Conservation (phyloP, 2,888 invertebrate species). For the Terebella lapidaria region DNA sequence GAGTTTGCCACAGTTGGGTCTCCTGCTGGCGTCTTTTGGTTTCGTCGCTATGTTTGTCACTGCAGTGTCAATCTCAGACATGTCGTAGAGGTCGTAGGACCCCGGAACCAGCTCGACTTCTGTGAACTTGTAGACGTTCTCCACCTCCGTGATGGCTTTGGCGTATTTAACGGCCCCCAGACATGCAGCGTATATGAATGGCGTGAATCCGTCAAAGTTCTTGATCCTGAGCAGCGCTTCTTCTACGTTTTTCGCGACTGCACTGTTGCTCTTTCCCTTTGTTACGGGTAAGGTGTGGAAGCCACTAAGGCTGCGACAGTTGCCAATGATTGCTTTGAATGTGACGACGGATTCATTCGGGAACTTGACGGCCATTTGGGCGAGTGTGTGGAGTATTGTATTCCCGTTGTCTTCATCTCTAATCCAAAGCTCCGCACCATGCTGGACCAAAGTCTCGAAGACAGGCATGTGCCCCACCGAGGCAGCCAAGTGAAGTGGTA, state of each 20-base stretch:
- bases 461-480: neutral
- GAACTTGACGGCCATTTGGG: neutral
- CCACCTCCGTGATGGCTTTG: neutral
- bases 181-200: neutral
- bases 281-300: neutral
- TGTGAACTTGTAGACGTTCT: slow-evolving; percentile 6
- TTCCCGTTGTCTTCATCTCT: neutral
- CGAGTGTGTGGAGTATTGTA: neutral
- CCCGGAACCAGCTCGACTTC: neutral
- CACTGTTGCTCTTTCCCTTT: no score
- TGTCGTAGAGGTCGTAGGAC: neutral
- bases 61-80: slow-evolving; percentile 1
- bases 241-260: no score
- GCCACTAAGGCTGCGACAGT: neutral
- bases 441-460: neutral
- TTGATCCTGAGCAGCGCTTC: neutral
- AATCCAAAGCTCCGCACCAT: neutral
- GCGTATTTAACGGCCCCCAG: neutral
- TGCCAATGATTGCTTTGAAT: neutral
- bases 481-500: neutral
- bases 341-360: no score
- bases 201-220: neutral
- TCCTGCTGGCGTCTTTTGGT: neutral
- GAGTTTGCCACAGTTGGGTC: neutral
- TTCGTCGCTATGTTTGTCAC: no score